Evolutionary conservation across 1,140 invertebrate genomes (phyloP).

Genomic region (Zelostemma sp.): DNA sequence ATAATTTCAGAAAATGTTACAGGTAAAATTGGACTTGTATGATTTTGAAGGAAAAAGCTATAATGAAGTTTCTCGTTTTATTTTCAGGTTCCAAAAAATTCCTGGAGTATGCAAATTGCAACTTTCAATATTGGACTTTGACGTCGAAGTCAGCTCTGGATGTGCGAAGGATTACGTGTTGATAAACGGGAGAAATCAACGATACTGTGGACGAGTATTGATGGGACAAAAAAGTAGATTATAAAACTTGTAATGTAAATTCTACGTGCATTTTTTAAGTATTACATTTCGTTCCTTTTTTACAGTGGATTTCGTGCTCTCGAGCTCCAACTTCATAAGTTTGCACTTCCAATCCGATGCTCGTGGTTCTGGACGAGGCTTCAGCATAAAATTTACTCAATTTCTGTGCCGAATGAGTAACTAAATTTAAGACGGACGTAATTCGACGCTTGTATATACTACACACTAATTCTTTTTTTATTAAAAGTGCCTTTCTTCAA

Average conservation of each 20-base stretch:
- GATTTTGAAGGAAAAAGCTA: background rate
- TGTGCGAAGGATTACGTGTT: slow-evolving; percentile 59
- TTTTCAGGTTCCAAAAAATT: slow-evolving; percentile 51
- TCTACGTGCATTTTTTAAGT: slow-evolving; percentile 11
- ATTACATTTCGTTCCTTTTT: slow-evolving; percentile 28
- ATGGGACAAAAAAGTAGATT: slow-evolving; percentile 48
- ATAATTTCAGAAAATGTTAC: slow-evolving; percentile 44
- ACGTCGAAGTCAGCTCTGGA: slow-evolving; percentile 55
- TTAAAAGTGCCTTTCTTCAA: too few species aligned
- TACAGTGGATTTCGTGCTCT: slow-evolving; percentile 51
- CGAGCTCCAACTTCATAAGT: slow-evolving; percentile 31
- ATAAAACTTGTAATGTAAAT: slow-evolving; percentile 12
- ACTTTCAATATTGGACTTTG: slow-evolving; percentile 58
- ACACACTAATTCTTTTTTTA: too few species aligned
- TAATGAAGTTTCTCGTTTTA: background rate
- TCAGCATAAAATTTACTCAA: slow-evolving; percentile 53
- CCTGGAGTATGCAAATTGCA: slow-evolving; percentile 51
- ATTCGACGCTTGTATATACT: too few species aligned
- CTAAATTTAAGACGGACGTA: too few species aligned
- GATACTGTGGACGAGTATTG: slow-evolving; percentile 58
- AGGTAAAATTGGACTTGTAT: background rate
- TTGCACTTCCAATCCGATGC: slow-evolving; percentile 51
- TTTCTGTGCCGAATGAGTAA: slow-evolving; percentile 35
- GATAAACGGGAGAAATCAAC: slow-evolving; percentile 46
- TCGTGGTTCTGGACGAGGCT: slow-evolving; percentile 51